Evolutionary conservation across 2,113 vertebrate species (phyloP).

Genomic region (Rhinoderma darwinii): DNA sequence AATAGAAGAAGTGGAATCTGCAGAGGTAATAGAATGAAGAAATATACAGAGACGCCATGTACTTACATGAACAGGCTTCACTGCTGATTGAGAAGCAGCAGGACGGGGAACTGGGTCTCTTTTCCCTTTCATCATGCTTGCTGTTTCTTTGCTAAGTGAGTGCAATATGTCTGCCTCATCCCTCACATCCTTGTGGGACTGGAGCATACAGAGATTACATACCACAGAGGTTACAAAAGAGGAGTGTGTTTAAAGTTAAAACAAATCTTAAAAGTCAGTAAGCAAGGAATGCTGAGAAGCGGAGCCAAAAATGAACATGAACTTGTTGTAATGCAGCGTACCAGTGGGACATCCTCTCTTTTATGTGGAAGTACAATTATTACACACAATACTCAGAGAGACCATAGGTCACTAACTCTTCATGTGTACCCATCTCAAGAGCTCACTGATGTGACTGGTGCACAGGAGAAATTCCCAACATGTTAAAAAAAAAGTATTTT

Average conservation of each 20-base stretch:
- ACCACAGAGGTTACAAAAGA: slow-evolving; percentile 44
- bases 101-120: background rate
- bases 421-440: background rate
- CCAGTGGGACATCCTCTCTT: slow-evolving; percentile 31
- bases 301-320: slow-evolving; percentile 14
- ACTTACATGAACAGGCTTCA: background rate
- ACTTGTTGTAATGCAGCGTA: background rate
- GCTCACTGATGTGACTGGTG: background rate
- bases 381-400: background rate
- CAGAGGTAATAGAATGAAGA: background rate
- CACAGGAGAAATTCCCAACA: background rate
- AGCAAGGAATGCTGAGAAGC: slow-evolving; percentile 25
- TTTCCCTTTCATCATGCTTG: slow-evolving; percentile 30
- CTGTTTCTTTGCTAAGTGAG: slow-evolving; percentile 27
- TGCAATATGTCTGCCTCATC: slow-evolving; percentile 35
- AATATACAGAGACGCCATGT: slow-evolving; percentile 1
- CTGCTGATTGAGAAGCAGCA: background rate
- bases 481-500: background rate
- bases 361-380: slow-evolving; percentile 1
- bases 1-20: background rate
- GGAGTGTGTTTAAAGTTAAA: slow-evolving; percentile 34
- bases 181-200: slow-evolving; percentile 43
- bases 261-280: slow-evolving; percentile 31
- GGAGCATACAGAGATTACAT: slow-evolving; percentile 24
- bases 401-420: background rate